Evolutionary conservation across 2,113 vertebrate species (phyloP).

Genomic region (Australoheros scitulus): DNA sequence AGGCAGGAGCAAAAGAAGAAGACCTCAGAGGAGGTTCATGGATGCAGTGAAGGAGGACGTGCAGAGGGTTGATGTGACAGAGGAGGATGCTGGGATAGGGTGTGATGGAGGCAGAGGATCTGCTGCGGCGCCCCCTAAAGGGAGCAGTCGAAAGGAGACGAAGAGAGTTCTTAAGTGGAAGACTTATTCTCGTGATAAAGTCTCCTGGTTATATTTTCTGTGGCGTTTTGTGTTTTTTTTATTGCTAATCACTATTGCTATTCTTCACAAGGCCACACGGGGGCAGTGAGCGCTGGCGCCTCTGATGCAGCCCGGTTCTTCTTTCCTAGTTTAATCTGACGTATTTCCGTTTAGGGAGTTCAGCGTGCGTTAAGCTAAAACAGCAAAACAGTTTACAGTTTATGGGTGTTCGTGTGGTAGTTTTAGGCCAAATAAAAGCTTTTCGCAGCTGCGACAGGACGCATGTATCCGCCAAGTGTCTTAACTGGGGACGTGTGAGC

Average conservation of each 20-base stretch:
- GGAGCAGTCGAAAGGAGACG: background rate
- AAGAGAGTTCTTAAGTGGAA: background rate
- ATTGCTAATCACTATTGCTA: background rate
- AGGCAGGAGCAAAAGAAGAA: too few relatives aligned
- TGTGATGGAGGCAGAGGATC: too few relatives aligned
- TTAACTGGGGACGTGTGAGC: background rate
- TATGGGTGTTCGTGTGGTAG: background rate
- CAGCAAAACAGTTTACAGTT: background rate
- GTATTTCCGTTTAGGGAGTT: constrained; percentile 24
- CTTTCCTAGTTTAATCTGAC: background rate
- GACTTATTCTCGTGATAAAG: background rate
- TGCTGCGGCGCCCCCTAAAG: too few relatives aligned
- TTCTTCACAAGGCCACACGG: constrained; percentile 6
- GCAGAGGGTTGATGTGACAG: too few relatives aligned
- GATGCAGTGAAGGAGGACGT: too few relatives aligned
- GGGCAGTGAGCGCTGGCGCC: background rate
- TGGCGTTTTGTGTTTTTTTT: background rate
- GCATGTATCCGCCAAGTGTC: background rate
- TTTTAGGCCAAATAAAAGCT: background rate
- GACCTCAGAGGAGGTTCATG: too few relatives aligned
- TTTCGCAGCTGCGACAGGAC: background rate
- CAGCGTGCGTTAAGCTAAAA: constrained; percentile 6
- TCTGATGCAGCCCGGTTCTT: background rate
- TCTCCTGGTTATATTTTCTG: background rate
- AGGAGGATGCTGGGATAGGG: too few relatives aligned